Percentiles rank a stretch among this genome's conserved stretches.
These are phyloP conservation scores for Callorhinus ursinus DNA, from an alignment of 2,113 vertebrate genomes.

Conservation along the genomic window DNA sequence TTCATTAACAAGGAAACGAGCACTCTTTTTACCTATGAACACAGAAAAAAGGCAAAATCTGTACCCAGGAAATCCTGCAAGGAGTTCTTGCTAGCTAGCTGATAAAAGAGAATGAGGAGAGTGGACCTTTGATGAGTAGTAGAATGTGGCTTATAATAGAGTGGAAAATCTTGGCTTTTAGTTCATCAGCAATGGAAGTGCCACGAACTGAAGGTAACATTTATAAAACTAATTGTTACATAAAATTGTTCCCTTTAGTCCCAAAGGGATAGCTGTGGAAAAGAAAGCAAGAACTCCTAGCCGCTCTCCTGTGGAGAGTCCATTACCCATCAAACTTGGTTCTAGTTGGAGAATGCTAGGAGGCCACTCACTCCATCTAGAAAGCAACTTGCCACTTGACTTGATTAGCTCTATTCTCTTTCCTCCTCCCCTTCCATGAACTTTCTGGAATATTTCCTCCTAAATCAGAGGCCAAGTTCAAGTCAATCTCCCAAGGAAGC, in stretches of 20 bases:
- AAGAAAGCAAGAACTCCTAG: neutral
- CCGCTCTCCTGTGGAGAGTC: neutral
- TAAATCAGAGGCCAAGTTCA: constrained; percentile 25
- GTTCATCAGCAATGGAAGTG: neutral
- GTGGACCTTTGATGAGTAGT: neutral
- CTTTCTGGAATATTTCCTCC: constrained; percentile 31
- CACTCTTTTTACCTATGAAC: constrained; percentile 25
- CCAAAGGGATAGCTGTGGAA: neutral
- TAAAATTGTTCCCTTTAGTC: neutral
- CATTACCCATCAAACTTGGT: neutral
- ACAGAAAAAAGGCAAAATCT: constrained; percentile 34
- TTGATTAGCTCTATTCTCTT: neutral
- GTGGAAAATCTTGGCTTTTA: neutral
- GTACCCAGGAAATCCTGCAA: neutral
- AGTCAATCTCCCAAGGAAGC: constrained; percentile 13
- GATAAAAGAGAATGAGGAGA: neutral
- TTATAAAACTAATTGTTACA: constrained; percentile 43
- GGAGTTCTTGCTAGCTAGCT: neutral
- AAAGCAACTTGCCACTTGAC: neutral
- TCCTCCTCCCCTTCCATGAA: neutral
- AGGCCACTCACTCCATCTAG: neutral
- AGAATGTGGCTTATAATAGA: neutral
- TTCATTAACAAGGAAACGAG: neutral
- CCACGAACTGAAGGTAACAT: neutral
- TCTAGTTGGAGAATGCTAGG: neutral